A percentile compares a stretch with the other conserved stretches of the same genome.
Conservation (phyloP, 2,797 vertebrate genomes). For the Molossus alvarezi region DNA sequence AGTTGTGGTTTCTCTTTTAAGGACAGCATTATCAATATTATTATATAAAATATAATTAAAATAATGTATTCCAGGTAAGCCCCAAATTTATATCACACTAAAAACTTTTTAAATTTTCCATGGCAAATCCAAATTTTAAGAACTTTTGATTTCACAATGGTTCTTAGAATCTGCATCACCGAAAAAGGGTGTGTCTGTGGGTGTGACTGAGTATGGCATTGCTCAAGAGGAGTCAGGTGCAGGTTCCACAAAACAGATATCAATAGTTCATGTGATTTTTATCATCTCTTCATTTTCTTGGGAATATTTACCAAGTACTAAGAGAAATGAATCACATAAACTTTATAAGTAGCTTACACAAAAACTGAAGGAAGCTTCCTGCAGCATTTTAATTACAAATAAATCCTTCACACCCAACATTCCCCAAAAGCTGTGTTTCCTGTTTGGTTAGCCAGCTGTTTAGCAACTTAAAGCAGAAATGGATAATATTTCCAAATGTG, state of each 20-base stretch:
- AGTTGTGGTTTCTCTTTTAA: constrained; percentile 58
- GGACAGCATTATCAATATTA: neutral
- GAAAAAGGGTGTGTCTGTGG: neutral
- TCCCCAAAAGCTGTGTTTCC: constrained; percentile 79
- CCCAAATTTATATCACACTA: constrained; percentile 10
- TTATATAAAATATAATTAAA: constrained; percentile 61
- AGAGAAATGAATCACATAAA: constrained; percentile 41
- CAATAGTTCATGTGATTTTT: neutral
- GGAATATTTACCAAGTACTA: neutral
- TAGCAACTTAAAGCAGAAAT: constrained; percentile 75
- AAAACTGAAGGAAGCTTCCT: constrained; percentile 41
- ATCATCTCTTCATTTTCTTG: constrained; percentile 55
- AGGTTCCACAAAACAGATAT: neutral
- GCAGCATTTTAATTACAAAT: neutral
- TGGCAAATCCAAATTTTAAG: constrained; percentile 59
- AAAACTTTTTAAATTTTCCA: constrained; percentile 33
- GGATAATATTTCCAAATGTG: constrained; percentile 75
- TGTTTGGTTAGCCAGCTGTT: constrained; percentile 76
- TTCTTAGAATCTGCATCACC: constrained; percentile 49
- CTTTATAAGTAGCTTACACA: constrained; percentile 24
- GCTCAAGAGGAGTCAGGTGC: neutral
- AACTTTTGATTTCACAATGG: constrained; percentile 72
- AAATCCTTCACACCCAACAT: constrained; percentile 69
- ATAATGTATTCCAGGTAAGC: neutral
- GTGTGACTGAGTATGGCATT: neutral